Conservation (phyloP, 2,797 vertebrate species). For the Microchirus variegatus region DNA sequence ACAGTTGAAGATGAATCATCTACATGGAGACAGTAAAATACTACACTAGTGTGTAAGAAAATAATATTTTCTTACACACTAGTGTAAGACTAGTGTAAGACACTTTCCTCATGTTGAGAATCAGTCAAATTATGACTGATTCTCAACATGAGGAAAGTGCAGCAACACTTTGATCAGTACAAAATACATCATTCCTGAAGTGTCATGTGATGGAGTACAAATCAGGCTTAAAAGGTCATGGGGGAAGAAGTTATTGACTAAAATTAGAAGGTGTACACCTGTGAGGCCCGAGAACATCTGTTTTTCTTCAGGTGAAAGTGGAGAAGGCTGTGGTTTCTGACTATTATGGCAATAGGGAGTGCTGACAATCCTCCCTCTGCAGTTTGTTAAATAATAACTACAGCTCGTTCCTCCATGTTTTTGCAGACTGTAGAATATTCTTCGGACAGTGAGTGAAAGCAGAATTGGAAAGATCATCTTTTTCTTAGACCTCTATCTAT, state of each 20-base stretch:
- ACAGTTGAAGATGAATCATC: no score
- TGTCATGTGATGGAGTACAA: no score
- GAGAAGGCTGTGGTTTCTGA: constrained; percentile 27
- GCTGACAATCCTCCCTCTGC: constrained; percentile 26
- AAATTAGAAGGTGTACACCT: constrained; percentile 27
- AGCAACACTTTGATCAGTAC: no score
- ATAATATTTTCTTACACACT: no score
- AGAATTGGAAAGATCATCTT: neutral
- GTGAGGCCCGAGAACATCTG: constrained; percentile 47
- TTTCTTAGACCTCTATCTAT: constrained; percentile 13
- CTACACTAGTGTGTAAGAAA: no score
- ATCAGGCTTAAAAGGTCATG: neutral
- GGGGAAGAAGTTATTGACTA: constrained; percentile 15
- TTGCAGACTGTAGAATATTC: constrained; percentile 24
- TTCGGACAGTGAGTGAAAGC: constrained; percentile 10
- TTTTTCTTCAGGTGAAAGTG: constrained; percentile 43
- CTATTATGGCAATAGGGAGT: constrained; percentile 35
- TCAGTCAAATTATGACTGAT: no score
- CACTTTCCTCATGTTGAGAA: no score
- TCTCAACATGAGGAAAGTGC: no score
- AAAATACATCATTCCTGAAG: no score
- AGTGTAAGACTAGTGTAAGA: no score
- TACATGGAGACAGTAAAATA: no score
- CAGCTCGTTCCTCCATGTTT: constrained; percentile 9
- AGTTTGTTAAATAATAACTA: constrained; percentile 36